Base-by-base conservation (phyloP, 1,140 invertebrate genomes). In the Ceratosolen solmsi region DNA sequence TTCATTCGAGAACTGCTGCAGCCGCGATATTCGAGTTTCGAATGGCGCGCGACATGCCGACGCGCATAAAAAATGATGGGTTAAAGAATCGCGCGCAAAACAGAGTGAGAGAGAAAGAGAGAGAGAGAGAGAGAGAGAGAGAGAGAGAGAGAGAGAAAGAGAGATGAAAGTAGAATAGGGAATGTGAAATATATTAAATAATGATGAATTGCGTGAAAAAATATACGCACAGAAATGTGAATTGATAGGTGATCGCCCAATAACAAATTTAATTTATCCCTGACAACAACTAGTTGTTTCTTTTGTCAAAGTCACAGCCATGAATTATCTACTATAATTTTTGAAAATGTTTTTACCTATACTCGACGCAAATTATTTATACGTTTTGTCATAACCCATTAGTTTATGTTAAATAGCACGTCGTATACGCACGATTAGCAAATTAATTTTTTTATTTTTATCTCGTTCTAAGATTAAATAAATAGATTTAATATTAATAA, bases 171-270 rank as follows among this genome's bases (percentile, higher is more conserved):
- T n/a, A n/a, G n/a, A n/a, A n/a, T n/a, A n/a, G n/a, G n/a, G n/a
- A n/a, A n/a, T n/a, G 68, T 82, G 63, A 82, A 82, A 49, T 56
- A 49, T 56, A 70, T 79, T 54, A 38, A 79, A 68, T 82, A 74
- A 80, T 75, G 8, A 41, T 41, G 41, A 41, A 41, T 70, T 70
- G 36, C 9, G 65, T 7, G n/a, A 72, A 25, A 27, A 72, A 72
- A 72, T 46, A 22, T 30, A 7, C 9, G 11, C 25, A 15, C 7
- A 25, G 13, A 36, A n/a, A 46, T 46, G 65, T 15, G 38, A 70
- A 70, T 70, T 17, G 30, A 63, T 36, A 20, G 60, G 3, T 25
- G 60, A 33, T 20, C 17, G 15, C 3, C 9, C 1, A 13, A 13
- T 13, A 17, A 63, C 17, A 33, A 63, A 13, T 33, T 27, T 17